Conservation (phyloP, 2,888 invertebrate species). For the Meiosimyza decipiens region DNA sequence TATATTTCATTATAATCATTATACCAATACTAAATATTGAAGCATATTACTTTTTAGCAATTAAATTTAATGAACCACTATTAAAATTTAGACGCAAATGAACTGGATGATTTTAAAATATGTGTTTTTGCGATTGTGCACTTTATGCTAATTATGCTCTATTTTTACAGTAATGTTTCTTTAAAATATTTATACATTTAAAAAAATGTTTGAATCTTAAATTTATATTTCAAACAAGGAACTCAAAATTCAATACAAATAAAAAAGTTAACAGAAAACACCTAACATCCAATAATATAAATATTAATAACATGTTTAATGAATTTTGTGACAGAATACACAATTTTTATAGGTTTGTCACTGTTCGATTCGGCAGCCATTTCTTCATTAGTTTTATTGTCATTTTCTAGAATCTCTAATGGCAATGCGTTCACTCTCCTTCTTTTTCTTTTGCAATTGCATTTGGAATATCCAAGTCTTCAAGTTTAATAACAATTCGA, state of each 20-base stretch:
- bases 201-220: not conserved
- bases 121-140: not conserved
- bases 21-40: slow-evolving; percentile 15
- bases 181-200: not conserved
- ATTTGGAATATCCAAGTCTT: slow-evolving; percentile 85
- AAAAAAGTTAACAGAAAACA: not conserved
- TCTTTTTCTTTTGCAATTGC: slow-evolving; percentile 73
- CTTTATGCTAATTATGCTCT: not conserved
- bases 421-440: slow-evolving; percentile 67
- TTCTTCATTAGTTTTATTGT: slow-evolving; percentile 59
- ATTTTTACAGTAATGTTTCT: slow-evolving; percentile 5
- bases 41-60: slow-evolving; percentile 17
- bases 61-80: not conserved
- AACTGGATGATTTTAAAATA: slow-evolving; percentile 1
- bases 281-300: too few species aligned
- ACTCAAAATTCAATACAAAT: not conserved
- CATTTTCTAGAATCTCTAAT: slow-evolving; percentile 64
- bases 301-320: too few species aligned
- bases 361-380: slow-evolving; percentile 55
- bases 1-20: slow-evolving; percentile 10
- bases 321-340: too few species aligned
- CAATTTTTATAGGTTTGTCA: slow-evolving; percentile 35
- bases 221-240: not conserved
- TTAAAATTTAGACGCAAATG: not conserved
- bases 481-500: slow-evolving; percentile 80